Evolutionary conservation across 2,888 invertebrate species (phyloP).

Genomic region (Hydrotaea diabolus): DNA sequence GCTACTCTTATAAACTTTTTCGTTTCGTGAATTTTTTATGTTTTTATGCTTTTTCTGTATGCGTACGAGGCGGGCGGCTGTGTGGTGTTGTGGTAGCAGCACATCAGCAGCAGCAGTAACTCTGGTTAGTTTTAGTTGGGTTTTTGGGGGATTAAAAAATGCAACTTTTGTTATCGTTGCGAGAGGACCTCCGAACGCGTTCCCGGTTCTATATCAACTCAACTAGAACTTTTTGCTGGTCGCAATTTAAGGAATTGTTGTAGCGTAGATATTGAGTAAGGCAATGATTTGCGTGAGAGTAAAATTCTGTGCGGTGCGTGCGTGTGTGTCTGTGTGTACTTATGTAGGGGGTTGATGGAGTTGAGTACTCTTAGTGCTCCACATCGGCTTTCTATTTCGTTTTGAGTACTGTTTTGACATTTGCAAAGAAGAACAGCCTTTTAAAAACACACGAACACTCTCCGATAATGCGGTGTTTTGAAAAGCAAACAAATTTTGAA

Average conservation of each 20-base stretch:
- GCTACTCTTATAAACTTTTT: conserved; percentile 11
- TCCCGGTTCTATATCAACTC: conserved; percentile 74
- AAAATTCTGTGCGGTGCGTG: not conserved
- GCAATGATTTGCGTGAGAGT: conserved; percentile 65
- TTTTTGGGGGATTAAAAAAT: conserved; percentile 49
- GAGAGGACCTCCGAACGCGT: conserved; percentile 70
- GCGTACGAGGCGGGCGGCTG: conserved; percentile 36
- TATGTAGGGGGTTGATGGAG: conserved; percentile 15
- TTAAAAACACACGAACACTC: not conserved
- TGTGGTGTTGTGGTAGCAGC: not conserved
- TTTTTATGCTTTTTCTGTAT: conserved; percentile 52
- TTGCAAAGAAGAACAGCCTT: not conserved
- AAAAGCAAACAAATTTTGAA: too few relatives aligned
- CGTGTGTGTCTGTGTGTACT: too few relatives aligned
- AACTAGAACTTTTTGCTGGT: conserved; percentile 65
- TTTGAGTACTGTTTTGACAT: not conserved
- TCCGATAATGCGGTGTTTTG: too few relatives aligned
- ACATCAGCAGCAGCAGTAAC: conserved; percentile 39
- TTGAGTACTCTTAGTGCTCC: not conserved
- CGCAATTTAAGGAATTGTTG: conserved; percentile 52
- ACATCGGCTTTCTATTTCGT: not conserved
- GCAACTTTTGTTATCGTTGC: conserved; percentile 62
- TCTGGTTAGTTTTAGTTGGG: conserved; percentile 48
- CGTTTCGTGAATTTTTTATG: conserved; percentile 36
- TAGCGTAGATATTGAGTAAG: conserved; percentile 56